A percentile compares a stretch with the other conserved stretches of the same genome.
These are phyloP conservation scores for Muricea muricata DNA, from an alignment of 92 coral and sea anemone species.

Conservation along the genomic window DNA sequence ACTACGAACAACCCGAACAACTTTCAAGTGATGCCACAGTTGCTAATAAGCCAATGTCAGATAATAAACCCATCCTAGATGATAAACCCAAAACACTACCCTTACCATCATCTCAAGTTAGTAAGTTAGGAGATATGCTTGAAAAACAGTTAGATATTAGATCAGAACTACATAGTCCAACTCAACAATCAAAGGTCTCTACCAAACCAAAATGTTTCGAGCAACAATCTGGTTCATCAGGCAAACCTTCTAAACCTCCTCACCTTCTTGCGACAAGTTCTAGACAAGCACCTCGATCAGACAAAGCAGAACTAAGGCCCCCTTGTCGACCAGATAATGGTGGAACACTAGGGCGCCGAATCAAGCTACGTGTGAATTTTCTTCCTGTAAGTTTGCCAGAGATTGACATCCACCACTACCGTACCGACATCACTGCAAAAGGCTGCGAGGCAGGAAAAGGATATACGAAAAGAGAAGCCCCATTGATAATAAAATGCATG, in stretches of 20 bases:
- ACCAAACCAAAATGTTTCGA: background rate
- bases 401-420: background rate
- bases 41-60: background rate
- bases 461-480: background rate
- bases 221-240: background rate
- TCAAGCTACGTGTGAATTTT: conserved; percentile 9
- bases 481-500: background rate
- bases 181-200: background rate
- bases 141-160: background rate
- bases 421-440: background rate
- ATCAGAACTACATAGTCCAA: background rate
- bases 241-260: background rate
- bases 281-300: background rate
- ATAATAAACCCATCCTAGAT: background rate
- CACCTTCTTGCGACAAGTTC: background rate
- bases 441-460: background rate
- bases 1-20: background rate
- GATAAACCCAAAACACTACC: background rate
- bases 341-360: background rate
- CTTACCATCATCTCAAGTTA: background rate
- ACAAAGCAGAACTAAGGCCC: background rate
- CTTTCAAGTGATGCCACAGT: background rate
- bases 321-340: conserved; percentile 5
- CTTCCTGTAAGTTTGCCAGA: conserved; percentile 10
- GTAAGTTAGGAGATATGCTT: background rate